Evolutionary conservation across 1,140 invertebrate species (phyloP), one percentile per base, ranked within the genome.

Genomic region (Planococcus citri): DNA sequence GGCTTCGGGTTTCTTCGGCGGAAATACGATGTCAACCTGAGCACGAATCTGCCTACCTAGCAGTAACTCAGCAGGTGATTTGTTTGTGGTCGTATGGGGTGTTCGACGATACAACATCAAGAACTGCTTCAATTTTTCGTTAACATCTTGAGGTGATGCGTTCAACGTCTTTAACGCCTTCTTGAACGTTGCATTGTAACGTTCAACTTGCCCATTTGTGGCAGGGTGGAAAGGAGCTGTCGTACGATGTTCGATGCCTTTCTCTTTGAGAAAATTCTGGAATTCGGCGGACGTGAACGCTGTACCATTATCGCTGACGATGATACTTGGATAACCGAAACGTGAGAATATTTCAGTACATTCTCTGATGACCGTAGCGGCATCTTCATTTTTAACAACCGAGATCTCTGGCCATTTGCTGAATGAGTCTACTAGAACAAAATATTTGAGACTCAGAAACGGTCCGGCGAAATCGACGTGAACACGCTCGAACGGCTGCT

Each of bases 371-470:
- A 9, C 24, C 9, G 58, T 21, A 8, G 4, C n/a, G n/a, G 58
- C n/a, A n/a, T 20, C n/a, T 24, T 20, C 58, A 6, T 61, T 4
- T 6, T 61, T 61, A 4, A 61, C 24, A 8, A 61, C 24, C 24
- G 9, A 4, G 58, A 68, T 29, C 25, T 69, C 68, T 22, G 68
- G 68, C 68, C 68, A 69, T 22, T 69, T 69, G 17, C 25, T 41
- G 20, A 20, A 51, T 29, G 68, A 6, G 37, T 69, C 68, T 3
- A 69, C 68, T 6, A 69, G 17, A 17, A 69, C n/a, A 22, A 69
- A 69, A 22, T 41, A 69, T 20, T 29, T 21, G 6, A 41, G 12
- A 20, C 22, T 22, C 37, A 69, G 14, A 51, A 69, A 69, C 20
- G 67, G 67, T 8, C 67, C 67, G 10, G 67, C 67, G n/a, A n/a